Base-by-base conservation (phyloP, 2,797 vertebrate genomes). In the Gymnothorax javanicus region DNA sequence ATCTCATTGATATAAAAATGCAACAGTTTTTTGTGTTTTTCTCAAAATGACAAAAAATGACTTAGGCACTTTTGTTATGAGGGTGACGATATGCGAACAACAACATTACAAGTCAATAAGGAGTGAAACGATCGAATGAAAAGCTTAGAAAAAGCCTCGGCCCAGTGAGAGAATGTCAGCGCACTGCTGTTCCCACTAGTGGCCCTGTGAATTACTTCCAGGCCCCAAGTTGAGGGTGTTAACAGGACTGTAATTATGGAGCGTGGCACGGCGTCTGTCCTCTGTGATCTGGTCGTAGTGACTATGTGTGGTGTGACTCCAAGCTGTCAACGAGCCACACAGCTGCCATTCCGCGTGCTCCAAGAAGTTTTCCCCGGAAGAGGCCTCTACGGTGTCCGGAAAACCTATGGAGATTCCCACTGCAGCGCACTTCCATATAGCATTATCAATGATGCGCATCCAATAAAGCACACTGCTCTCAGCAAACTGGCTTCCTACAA, bases 181-280 rank as follows among this genome's bases (percentile, higher is more conserved):
- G 20, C 56, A 67, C 8, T 7, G 3, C 20, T 57, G 52, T 60
- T 23, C 75, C 25, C 77, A 7, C 54, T 82, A 9, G 62, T 13
- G 52, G 59, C n/a, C 50, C 50, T 85, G 54, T 89, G 89, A 88
- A 86, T 87, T 84, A 85, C 71, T 67, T 59, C 25, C 62, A 81
- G 85, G 84, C 54, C 50, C 84, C 13, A 7, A 85, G 64, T 87
- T 33, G 81, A 43, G 33, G 85, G 81, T 86, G 88, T 86, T 88
- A 89, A 87, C 58, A 73, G 73, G 85, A n/a, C 58, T 86, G 83
- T 90, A 90, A 91, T 91, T 92, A 91, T 82, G 82, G 85, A 81
- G 86, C 85, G 84, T 88, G 88, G 89, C 20, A 58, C n/a, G 54
- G 83, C 57, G n/a, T 25, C 86, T 59, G 83, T 83, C 27, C 62